phyloP scores from a whole-genome alignment of 2,113 vertebrate genomes.

The Puma concolor region DNA sequence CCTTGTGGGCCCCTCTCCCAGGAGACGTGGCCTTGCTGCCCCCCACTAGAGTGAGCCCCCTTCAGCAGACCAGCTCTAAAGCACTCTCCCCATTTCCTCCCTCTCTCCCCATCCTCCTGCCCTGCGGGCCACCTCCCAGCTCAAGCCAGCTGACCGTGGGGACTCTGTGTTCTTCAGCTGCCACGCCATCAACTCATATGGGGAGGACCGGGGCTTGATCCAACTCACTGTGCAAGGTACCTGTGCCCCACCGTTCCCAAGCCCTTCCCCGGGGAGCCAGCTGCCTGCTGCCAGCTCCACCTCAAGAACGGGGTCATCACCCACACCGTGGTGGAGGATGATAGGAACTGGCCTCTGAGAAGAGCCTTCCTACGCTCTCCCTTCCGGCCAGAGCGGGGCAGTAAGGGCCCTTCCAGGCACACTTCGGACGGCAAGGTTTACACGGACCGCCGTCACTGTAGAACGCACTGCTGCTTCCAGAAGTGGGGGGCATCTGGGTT shows the following conservation, averaged over 20 bases:
- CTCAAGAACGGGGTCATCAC: neutral
- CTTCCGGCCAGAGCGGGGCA: neutral
- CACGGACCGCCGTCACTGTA: fast-evolving
- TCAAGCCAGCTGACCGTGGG: conserved; percentile 96
- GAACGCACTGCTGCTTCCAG: neutral
- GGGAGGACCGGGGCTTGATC: conserved; percentile 98
- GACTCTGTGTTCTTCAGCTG: conserved; percentile 99
- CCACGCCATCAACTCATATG: conserved; percentile 98
- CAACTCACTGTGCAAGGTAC: conserved; percentile 99
- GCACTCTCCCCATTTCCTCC: neutral
- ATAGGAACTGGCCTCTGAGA: neutral
- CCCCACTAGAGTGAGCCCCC: neutral
- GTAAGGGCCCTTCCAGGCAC: neutral
- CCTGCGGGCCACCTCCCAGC: conserved; percentile 82
- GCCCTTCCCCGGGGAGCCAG: neutral
- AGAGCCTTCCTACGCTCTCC: neutral
- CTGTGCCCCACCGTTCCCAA: fast-evolving
- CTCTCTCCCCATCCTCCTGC: conserved; percentile 48
- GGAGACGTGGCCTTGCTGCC: neutral
- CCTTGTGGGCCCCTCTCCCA: neutral
- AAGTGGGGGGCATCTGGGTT: neutral
- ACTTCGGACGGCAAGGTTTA: neutral
- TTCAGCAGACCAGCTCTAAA: neutral
- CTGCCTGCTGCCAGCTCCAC: neutral
- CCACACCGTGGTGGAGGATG: too few species aligned